These are phyloP conservation scores for Chionodraco myersi DNA, from an alignment of 2,113 vertebrate genomes.

Conservation along the genomic window DNA sequence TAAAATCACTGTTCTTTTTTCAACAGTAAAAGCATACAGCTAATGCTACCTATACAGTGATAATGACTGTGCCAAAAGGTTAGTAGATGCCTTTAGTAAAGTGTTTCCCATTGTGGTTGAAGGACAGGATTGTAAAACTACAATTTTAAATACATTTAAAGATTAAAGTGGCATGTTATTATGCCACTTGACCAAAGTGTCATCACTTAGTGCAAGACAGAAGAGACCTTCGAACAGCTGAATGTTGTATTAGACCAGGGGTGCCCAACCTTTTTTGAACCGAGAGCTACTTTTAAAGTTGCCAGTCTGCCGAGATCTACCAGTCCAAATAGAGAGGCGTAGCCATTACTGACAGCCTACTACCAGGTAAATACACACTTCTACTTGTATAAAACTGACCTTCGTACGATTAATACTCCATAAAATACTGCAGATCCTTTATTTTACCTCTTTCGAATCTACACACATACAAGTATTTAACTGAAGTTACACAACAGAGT, in stretches of 20 bases:
- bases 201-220: background rate
- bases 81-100: constrained; percentile 3
- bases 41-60: constrained; percentile 6
- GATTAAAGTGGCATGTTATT: constrained; percentile 7
- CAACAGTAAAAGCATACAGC: constrained; percentile 10
- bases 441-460: too few species aligned
- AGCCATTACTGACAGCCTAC: too few species aligned
- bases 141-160: background rate
- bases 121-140: background rate
- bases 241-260: background rate
- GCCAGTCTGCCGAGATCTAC: too few species aligned
- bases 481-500: too few species aligned
- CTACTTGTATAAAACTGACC: too few species aligned
- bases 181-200: background rate
- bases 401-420: too few species aligned
- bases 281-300: too few species aligned
- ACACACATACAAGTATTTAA: too few species aligned
- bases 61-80: background rate
- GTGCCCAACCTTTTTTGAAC: too few species aligned
- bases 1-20: background rate
- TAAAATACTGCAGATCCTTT: too few species aligned
- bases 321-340: too few species aligned
- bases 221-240: constrained; percentile 6
- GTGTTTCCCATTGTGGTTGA: background rate
- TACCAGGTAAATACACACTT: too few species aligned